phyloP scores from a whole-genome alignment of 2,113 vertebrate genomes.

The Tragelaphus strepsiceros region DNA sequence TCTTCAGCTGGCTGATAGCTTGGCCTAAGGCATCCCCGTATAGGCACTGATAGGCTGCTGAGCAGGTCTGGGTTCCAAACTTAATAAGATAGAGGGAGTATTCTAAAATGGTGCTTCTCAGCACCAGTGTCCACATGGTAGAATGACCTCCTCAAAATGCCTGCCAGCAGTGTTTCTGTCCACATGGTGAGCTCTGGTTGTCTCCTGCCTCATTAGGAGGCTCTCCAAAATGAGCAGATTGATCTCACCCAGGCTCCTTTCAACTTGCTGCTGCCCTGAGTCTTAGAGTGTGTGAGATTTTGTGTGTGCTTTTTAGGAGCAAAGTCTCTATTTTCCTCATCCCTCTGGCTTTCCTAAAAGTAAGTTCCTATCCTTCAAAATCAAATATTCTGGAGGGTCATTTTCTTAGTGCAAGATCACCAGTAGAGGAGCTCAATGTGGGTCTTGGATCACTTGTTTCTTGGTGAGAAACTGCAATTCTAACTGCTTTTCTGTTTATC shows the following conservation, averaged over 20 bases:
- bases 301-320: background rate
- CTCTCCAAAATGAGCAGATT: background rate
- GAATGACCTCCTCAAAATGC: background rate
- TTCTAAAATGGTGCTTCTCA: background rate
- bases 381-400: background rate
- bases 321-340: background rate
- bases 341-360: background rate
- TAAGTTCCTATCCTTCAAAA: background rate
- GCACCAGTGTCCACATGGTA: background rate
- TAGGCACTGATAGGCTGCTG: background rate
- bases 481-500: background rate
- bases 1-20: background rate
- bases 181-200: background rate
- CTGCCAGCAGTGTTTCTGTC: background rate
- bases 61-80: background rate
- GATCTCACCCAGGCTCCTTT: background rate
- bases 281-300: background rate
- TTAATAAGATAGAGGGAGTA: background rate
- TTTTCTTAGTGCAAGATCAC: background rate
- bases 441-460: background rate
- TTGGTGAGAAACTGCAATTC: background rate
- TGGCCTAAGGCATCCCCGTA: background rate
- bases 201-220: background rate
- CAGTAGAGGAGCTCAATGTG: background rate
- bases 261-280: background rate